A percentile compares a stretch with the other conserved stretches of the same genome.
phyloP scores from a whole-genome alignment of 2,888 invertebrate species.

The Keiferia lycopersicella region DNA sequence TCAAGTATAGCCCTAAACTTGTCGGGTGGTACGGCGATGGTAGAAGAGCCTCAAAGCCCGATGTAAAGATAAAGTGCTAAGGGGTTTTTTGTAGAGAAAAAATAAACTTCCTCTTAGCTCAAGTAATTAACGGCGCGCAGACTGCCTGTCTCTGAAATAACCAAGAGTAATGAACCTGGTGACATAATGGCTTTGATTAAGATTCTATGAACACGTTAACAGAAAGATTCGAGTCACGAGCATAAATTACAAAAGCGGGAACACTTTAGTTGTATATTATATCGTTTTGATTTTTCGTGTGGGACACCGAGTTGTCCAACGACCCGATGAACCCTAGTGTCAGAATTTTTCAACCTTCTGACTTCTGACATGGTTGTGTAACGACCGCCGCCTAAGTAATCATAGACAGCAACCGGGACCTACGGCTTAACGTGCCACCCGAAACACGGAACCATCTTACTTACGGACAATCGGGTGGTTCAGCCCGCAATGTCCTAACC shows the following conservation, averaged over 20 bases:
- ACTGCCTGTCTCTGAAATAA: conserved; percentile 23
- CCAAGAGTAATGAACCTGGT: conserved; percentile 18
- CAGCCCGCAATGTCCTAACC: too few relatives aligned
- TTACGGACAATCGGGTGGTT: too few relatives aligned
- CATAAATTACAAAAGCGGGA: neutral
- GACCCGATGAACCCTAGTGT: too few relatives aligned
- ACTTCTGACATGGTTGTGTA: too few relatives aligned
- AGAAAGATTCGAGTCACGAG: neutral
- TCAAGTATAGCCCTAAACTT: conserved; percentile 8
- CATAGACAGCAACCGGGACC: too few relatives aligned
- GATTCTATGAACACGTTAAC: neutral
- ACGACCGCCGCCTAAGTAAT: too few relatives aligned
- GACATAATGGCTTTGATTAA: conserved; percentile 16
- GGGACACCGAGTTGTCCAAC: too few relatives aligned
- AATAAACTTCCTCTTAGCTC: conserved; percentile 32
- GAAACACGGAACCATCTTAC: too few relatives aligned
- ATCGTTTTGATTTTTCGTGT: too few relatives aligned
- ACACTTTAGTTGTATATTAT: neutral
- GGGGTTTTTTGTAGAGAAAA: conserved; percentile 44
- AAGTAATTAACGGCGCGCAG: conserved; percentile 46
- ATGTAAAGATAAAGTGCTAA: conserved; percentile 53
- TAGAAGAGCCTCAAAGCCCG: conserved; percentile 31
- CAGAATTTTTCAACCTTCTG: too few relatives aligned
- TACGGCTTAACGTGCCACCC: too few relatives aligned
- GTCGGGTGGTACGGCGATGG: conserved; percentile 42